Evolutionary conservation across 2,888 invertebrate genomes (phyloP), one percentile per base, ranked within the genome.

Genomic region (Philonicus albiceps): DNA sequence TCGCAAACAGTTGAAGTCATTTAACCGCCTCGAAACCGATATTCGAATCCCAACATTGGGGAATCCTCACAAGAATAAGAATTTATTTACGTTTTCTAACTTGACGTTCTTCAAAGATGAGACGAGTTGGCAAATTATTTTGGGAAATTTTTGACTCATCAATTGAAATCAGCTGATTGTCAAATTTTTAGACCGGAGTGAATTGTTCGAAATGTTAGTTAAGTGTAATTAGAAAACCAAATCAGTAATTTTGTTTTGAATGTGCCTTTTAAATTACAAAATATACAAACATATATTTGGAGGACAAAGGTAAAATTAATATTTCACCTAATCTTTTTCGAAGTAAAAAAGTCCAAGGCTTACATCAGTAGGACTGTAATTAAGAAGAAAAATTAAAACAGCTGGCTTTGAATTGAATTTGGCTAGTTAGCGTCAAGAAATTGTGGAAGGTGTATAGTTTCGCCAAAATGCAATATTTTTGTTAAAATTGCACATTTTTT

Each of bases 41-140:
- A 64, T 30, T 27, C 13, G 13, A 30, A 78, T 6, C 0, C 4
- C 16, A 64, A 83, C 81, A 83, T 83, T 16, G n/a, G 8, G 30
- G 1, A 16, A 37, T 43, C n/a, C n/a, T 30, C 19, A 73, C 22
- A 43, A 27, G 31, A 72, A 16, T 11, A 11, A 16, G 27, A 37
- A 22, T 72, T 87, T 86, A 85, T 88, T 88, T 85, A 85, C 64
- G 85, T 87, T 84, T 83, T 73, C 53, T 73, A 43, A 22, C 22
- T 76, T 81, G 83, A 88, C 86, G 74, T 84, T 72, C 84, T 49
- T 40, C 19, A 84, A 27, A 43, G 16, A 40, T 3, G 40, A 74
- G 87, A 87, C 86, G 87, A 85, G 86, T 87, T 88, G 88, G 88
- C 88, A 88, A 87, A 86, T 85, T 85, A 75, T 86, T 86, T 83